These are phyloP conservation scores for Leucophenga maculata DNA, from an alignment of 2,888 invertebrate genomes.

Conservation along the genomic window DNA sequence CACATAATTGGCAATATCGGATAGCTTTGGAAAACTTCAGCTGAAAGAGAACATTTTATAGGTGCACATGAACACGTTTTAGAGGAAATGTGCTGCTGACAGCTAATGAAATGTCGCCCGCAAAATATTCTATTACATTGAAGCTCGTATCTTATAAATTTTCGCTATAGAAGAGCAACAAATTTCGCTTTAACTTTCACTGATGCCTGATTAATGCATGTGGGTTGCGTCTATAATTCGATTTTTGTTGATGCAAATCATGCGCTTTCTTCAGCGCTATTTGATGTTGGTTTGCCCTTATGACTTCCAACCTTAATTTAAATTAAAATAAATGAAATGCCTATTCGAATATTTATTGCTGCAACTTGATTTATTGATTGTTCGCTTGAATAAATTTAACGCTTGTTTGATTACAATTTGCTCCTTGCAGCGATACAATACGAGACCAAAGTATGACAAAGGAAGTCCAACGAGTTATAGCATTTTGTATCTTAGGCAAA, in stretches of 20 bases:
- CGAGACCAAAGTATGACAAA: no score
- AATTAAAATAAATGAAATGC: conserved; percentile 67
- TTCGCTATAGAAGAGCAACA: no score
- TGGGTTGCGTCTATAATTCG: not conserved
- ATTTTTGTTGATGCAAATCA: not conserved
- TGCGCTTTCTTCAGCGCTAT: not conserved
- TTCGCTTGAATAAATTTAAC: conserved; percentile 21
- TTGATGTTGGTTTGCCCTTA: not conserved
- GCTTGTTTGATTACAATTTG: conserved; percentile 5
- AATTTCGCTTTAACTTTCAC: not conserved
- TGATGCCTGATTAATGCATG: not conserved
- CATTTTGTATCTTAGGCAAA: no score
- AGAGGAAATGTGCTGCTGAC: no score
- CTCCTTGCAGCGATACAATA: no score
- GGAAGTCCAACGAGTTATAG: no score
- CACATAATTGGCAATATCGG: not conserved
- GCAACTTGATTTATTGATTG: conserved; percentile 41
- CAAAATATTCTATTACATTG: no score
- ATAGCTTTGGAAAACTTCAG: not conserved
- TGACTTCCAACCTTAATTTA: conserved; percentile 58
- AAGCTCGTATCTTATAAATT: no score
- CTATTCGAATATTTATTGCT: conserved; percentile 66
- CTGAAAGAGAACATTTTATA: not conserved
- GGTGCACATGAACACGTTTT: not conserved
- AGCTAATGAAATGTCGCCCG: no score